phyloP scores from a whole-genome alignment of 2,113 vertebrate genomes.

The Silurus meridionalis region DNA sequence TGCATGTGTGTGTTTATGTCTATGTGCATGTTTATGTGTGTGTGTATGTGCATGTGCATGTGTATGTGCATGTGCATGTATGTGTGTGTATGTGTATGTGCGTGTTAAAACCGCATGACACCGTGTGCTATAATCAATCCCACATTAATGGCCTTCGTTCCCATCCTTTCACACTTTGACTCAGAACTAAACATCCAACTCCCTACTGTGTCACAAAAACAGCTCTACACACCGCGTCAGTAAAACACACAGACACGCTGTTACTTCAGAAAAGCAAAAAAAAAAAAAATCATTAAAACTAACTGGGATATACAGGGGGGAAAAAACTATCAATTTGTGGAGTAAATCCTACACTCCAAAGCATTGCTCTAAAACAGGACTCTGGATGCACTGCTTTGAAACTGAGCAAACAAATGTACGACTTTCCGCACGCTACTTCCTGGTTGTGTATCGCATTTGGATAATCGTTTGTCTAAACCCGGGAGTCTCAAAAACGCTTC shows the following conservation, averaged over 20 bases:
- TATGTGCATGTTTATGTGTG: neutral
- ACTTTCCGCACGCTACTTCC: neutral
- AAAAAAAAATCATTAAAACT: neutral
- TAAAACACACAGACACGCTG: neutral
- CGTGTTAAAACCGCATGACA: neutral
- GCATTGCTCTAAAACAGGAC: neutral
- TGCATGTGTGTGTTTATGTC: neutral
- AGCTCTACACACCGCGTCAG: neutral
- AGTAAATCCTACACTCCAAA: neutral
- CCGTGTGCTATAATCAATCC: constrained; percentile 42
- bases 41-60: neutral
- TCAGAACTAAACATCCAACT: neutral
- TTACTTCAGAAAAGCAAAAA: neutral
- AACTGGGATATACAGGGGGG: neutral
- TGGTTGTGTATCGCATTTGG: neutral
- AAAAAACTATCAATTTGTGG: neutral
- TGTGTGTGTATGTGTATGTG: constrained; percentile 1
- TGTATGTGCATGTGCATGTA: neutral
- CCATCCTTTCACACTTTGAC: constrained; percentile 13
- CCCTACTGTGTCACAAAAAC: neutral
- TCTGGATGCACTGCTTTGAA: neutral
- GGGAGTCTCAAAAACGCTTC: no score
- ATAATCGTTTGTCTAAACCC: neutral
- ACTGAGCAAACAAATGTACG: neutral
- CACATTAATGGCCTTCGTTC: constrained; percentile 39